Conservation (phyloP, 2,797 vertebrate species). For the Sebastiscus tertius region DNA sequence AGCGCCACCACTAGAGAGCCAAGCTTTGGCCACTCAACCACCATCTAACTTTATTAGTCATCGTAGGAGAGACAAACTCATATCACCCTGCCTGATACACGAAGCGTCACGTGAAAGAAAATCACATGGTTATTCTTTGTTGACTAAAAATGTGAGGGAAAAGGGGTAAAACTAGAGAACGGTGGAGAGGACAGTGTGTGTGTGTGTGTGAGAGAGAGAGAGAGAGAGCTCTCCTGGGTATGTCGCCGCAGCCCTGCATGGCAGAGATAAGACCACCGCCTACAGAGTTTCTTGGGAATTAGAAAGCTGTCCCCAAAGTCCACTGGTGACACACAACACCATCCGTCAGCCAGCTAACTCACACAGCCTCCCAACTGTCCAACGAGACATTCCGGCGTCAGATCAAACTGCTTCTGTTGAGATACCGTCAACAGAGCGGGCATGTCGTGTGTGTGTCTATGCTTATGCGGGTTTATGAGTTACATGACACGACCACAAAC, state of each 20-base stretch:
- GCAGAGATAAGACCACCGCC: constrained; percentile 80
- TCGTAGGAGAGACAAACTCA: neutral
- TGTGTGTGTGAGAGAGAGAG: constrained; percentile 4
- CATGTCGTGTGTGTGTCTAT: neutral
- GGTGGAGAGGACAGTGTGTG: constrained; percentile 1
- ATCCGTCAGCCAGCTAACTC: constrained; percentile 13
- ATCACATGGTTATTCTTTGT: neutral
- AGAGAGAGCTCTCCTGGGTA: constrained; percentile 52
- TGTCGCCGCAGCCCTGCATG: constrained; percentile 68
- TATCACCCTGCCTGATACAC: neutral
- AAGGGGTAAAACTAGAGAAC: neutral
- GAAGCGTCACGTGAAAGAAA: neutral
- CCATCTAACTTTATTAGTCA: constrained; percentile 19
- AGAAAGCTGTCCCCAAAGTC: constrained; percentile 60
- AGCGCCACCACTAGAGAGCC: neutral
- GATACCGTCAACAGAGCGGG: constrained; percentile 22
- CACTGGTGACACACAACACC: constrained; percentile 53
- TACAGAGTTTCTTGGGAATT: constrained; percentile 81
- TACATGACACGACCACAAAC: constrained; percentile 2
- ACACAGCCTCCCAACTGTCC: constrained; percentile 45
- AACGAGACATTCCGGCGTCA: constrained; percentile 13
- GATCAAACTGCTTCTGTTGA: constrained; percentile 17
- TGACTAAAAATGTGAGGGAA: neutral
- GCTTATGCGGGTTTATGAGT: neutral
- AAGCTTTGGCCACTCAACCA: neutral